phyloP scores from a whole-genome alignment of 2,888 invertebrate species.

The Mesorhabditis spiculigera region DNA sequence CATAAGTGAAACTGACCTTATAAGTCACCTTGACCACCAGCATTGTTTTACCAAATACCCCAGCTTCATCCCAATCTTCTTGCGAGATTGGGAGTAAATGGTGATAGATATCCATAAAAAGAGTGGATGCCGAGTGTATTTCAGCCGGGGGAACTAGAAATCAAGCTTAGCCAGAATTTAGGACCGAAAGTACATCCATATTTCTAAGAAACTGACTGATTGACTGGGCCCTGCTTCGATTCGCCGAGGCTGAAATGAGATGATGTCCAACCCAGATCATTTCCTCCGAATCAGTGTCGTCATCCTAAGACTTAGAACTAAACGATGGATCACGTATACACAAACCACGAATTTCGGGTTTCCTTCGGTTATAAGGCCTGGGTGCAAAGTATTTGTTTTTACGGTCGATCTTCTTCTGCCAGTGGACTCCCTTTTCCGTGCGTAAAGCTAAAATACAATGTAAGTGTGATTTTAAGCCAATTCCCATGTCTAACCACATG shows the following conservation, averaged over 20 bases:
- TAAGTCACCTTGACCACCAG: conserved; percentile 18
- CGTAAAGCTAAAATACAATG: no score
- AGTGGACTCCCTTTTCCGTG: not conserved
- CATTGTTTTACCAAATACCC: conserved; percentile 19
- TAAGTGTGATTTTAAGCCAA: no score
- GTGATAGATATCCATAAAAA: conserved; percentile 12
- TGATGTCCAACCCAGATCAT: conserved; percentile 9
- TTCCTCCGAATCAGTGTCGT: conserved; percentile 24
- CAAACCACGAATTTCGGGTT: conserved; percentile 55
- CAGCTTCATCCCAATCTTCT: conserved; percentile 28
- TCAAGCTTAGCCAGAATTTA: not conserved
- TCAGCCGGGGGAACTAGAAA: conserved; percentile 6
- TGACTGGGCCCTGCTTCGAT: conserved; percentile 2
- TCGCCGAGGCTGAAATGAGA: conserved; percentile 8
- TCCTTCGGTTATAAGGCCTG: not conserved
- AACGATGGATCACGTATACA: conserved; percentile 64
- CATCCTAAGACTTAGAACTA: conserved; percentile 64
- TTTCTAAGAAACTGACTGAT: conserved; percentile 7
- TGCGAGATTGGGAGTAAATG: not conserved
- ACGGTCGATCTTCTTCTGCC: not conserved
- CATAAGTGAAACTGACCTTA: not conserved
- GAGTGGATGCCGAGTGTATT: conserved; percentile 12
- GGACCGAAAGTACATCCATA: not conserved
- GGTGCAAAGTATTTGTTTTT: not conserved
- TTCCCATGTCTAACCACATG: not conserved